Evolutionary conservation across 2,888 invertebrate genomes (phyloP).

Genomic region (Tortricodes alternella): DNA sequence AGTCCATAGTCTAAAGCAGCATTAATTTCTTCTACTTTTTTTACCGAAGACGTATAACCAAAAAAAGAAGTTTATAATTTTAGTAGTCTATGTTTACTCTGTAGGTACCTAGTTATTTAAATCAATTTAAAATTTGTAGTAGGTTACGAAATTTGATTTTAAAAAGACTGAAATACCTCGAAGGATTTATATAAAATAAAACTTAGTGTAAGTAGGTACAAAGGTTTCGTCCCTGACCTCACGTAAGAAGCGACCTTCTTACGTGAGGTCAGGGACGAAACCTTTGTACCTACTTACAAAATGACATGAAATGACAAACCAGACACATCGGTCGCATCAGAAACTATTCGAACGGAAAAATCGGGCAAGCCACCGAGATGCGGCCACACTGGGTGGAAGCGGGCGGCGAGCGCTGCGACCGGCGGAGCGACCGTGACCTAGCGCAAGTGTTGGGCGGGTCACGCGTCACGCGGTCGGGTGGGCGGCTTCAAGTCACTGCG

Average conservation of each 20-base stretch:
- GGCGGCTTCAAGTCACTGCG: slow-evolving; percentile 64
- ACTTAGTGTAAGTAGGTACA: no score
- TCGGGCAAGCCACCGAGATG: slow-evolving; percentile 55
- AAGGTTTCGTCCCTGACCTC: slow-evolving; percentile 61
- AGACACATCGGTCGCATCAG: slow-evolving; percentile 60
- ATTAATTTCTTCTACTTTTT: no score
- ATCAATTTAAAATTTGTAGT: no score
- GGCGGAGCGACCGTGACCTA: slow-evolving; percentile 78
- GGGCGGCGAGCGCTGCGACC: slow-evolving; percentile 56
- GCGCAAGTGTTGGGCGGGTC: slow-evolving; percentile 76
- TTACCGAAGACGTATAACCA: no score
- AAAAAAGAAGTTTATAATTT: no score
- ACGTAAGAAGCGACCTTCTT: slow-evolving; percentile 57
- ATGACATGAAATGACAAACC: slow-evolving; percentile 66
- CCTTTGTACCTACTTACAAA: no score
- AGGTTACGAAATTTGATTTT: no score
- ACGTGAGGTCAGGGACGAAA: slow-evolving; percentile 63
- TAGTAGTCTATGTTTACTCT: no score
- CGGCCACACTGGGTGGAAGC: slow-evolving; percentile 43
- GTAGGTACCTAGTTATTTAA: no score
- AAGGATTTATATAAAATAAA: no score
- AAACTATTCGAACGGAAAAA: slow-evolving; percentile 78
- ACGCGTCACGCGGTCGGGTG: slow-evolving; percentile 64
- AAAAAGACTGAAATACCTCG: no score
- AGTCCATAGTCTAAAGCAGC: no score